These are phyloP conservation scores for Brachyalestes nurse DNA, from an alignment of 2,797 vertebrate species.

Conservation along the genomic window DNA sequence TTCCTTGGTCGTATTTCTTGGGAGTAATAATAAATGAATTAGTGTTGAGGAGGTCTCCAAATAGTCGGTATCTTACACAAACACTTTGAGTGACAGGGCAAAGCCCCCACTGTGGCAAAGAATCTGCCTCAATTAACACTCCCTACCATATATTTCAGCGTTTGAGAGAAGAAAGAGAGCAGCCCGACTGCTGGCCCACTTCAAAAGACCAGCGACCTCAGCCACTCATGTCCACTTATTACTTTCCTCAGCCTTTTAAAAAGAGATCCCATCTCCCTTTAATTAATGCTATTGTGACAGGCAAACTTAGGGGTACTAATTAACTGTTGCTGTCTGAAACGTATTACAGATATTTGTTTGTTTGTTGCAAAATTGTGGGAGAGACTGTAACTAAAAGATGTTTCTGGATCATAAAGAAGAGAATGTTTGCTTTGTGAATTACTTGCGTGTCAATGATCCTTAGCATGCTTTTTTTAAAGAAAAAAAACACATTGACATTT, in stretches of 20 bases:
- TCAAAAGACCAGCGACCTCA: constrained; percentile 70
- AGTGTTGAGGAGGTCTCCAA: constrained; percentile 76
- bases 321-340: constrained; percentile 13
- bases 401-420: constrained; percentile 54
- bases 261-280: constrained; percentile 7
- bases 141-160: constrained; percentile 76
- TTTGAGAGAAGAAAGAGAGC: constrained; percentile 59
- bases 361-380: not conserved
- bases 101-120: constrained; percentile 78
- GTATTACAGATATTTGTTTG: not conserved
- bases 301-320: constrained; percentile 10
- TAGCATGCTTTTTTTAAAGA: constrained; percentile 81
- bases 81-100: constrained; percentile 74
- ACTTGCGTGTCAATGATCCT: constrained; percentile 77
- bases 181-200: constrained; percentile 49
- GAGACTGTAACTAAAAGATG: not conserved
- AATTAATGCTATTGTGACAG: constrained; percentile 18
- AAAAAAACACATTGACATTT: constrained; percentile 74
- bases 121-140: constrained; percentile 82
- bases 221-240: constrained; percentile 51
- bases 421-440: constrained; percentile 78
- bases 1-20: constrained; percentile 69
- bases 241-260: constrained; percentile 18
- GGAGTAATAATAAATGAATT: constrained; percentile 79
- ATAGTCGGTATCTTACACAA: constrained; percentile 81